Conservation (phyloP, 2,113 vertebrate species). For the Cromileptes altivelis region DNA sequence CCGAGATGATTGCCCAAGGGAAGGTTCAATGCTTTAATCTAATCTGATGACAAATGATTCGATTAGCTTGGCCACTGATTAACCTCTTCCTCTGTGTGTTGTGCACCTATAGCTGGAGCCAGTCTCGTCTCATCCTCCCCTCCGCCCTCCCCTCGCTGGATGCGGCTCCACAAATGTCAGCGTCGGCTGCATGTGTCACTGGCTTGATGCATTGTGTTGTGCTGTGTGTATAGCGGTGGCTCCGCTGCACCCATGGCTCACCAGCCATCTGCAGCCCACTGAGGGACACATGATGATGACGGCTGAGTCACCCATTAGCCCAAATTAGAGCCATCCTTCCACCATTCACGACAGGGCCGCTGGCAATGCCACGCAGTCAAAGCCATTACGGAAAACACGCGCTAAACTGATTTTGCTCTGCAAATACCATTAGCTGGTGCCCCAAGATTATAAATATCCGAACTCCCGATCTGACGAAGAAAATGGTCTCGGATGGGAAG, state of each 20-base stretch:
- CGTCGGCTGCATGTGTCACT: slow-evolving; percentile 63
- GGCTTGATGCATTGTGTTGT: slow-evolving; percentile 69
- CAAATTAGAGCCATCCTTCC: slow-evolving; percentile 83
- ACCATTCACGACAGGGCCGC: slow-evolving; percentile 71
- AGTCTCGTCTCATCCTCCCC: slow-evolving; percentile 15
- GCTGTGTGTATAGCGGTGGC: slow-evolving; percentile 38
- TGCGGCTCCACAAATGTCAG: slow-evolving; percentile 62
- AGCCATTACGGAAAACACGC: slow-evolving; percentile 79
- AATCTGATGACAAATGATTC: slow-evolving; percentile 77
- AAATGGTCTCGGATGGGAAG: slow-evolving; percentile 61
- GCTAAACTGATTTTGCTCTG: slow-evolving; percentile 78
- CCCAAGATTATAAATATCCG: slow-evolving; percentile 81
- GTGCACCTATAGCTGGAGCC: slow-evolving; percentile 50
- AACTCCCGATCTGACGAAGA: slow-evolving; percentile 66
- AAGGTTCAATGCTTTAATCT: slow-evolving; percentile 73
- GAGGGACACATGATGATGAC: slow-evolving; percentile 74
- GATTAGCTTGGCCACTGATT: slow-evolving; percentile 71
- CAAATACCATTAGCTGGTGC: slow-evolving; percentile 82
- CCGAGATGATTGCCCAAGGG: slow-evolving; percentile 49
- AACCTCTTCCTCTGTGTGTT: slow-evolving; percentile 70
- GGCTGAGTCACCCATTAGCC: slow-evolving; percentile 81
- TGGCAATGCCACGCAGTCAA: slow-evolving; percentile 75
- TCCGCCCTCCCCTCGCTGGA: neutral
- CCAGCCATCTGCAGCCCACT: slow-evolving; percentile 70
- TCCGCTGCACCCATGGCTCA: slow-evolving; percentile 65